Conservation (phyloP, 2,888 invertebrate genomes). For the Caenorhabditis sp. region DNA sequence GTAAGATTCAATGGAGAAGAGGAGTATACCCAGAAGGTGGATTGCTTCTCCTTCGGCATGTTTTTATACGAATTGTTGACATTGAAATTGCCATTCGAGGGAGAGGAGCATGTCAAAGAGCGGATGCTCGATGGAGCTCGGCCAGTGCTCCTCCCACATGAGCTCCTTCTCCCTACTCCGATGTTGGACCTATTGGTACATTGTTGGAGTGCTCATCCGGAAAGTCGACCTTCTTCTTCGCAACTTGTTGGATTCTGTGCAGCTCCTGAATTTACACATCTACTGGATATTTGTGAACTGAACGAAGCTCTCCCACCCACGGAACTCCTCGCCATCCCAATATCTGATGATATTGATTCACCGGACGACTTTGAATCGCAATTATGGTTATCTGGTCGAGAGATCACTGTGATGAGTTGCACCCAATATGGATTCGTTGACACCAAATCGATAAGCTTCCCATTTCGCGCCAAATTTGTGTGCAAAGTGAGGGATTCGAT, state of each 20-base stretch:
- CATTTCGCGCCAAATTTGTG: conserved; percentile 35
- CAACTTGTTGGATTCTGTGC: conserved; percentile 80
- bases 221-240: conserved; percentile 88
- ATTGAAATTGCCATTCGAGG: conserved; percentile 91
- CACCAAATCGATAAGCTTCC: conserved; percentile 54
- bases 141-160: conserved; percentile 84
- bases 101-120: conserved; percentile 94
- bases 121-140: conserved; percentile 92
- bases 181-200: conserved; percentile 92
- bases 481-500: conserved; percentile 41
- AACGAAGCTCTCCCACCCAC: conserved; percentile 71
- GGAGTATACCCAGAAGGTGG: conserved; percentile 98
- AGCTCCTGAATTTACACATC: conserved; percentile 84
- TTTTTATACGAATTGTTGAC: conserved; percentile 93
- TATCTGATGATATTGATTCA: conserved; percentile 45
- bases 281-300: conserved; percentile 82
- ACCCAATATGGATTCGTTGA: conserved; percentile 71
- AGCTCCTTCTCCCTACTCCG: conserved; percentile 75
- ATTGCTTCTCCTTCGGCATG: conserved; percentile 99
- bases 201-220: conserved; percentile 86
- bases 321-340: conserved; percentile 30
- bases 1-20: conserved; percentile 97
- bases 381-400: conserved; percentile 60
- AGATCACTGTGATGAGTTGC: conserved; percentile 69
- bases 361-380: conserved; percentile 51